Percentiles rank a stretch among this genome's conserved stretches.
Evolutionary conservation across 2,888 invertebrate genomes (phyloP).

Genomic region (Eilema depressum): DNA sequence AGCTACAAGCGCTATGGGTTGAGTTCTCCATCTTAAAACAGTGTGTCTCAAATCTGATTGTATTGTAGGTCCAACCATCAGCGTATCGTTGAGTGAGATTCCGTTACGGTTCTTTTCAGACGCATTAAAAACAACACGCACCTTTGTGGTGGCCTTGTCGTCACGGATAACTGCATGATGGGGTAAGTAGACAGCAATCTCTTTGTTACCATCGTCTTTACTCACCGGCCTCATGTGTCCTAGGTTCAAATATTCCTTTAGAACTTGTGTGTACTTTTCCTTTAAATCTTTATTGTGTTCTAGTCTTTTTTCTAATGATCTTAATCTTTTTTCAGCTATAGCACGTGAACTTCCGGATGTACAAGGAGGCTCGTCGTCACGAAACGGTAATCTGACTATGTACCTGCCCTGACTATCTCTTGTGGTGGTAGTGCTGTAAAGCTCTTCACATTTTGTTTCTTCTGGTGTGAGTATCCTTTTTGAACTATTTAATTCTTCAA

Average conservation of each 20-base stretch:
- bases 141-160: constrained; percentile 23
- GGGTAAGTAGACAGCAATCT: constrained; percentile 25
- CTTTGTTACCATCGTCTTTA: too few species aligned
- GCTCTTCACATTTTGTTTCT: not conserved
- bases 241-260: not conserved
- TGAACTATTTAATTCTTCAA: too few species aligned
- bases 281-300: not conserved
- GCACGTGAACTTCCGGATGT: not conserved
- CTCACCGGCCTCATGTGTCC: constrained; percentile 23
- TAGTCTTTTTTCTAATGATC: constrained; percentile 2
- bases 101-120: constrained; percentile 17
- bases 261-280: not conserved
- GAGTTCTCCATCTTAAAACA: constrained; percentile 19
- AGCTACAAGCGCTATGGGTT: not conserved
- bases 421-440: not conserved
- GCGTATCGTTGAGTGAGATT: constrained; percentile 20
- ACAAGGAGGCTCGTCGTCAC: not conserved
- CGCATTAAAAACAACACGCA: constrained; percentile 26
- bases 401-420: not conserved
- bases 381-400: not conserved
- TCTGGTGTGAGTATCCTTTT: too few species aligned
- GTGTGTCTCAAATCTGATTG: constrained; percentile 23
- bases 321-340: not conserved
- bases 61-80: constrained; percentile 24
- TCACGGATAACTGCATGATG: constrained; percentile 23